phyloP scores from a whole-genome alignment of 2,113 vertebrate species.

The Pangasianodon gigas region DNA sequence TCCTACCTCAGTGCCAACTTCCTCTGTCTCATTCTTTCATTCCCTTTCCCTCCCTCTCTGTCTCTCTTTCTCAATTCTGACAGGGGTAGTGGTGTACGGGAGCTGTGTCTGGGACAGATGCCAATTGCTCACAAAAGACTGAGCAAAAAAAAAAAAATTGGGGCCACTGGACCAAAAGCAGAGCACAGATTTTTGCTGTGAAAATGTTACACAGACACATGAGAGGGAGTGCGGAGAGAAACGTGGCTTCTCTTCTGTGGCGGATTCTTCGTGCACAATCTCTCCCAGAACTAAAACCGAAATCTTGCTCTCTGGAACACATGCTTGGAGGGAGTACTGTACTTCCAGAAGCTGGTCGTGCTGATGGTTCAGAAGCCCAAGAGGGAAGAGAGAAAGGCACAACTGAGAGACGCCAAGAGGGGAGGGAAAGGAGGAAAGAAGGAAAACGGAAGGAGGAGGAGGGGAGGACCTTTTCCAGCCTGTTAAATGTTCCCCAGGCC shows the following conservation, averaged over 20 bases:
- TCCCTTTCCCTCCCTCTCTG: constrained; percentile 59
- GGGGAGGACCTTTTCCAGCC: constrained; percentile 59
- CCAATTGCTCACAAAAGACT: constrained; percentile 82
- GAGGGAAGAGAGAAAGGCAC: constrained; percentile 64
- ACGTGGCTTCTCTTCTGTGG: constrained; percentile 14
- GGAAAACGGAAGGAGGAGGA: constrained; percentile 46
- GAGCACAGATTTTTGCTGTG: constrained; percentile 5
- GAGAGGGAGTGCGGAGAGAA: constrained; percentile 3
- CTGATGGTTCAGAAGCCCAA: constrained; percentile 30
- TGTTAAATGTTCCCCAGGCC: constrained; percentile 78
- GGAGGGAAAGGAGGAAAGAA: constrained; percentile 51
- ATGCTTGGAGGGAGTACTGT: constrained; percentile 30
- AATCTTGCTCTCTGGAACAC: constrained; percentile 15
- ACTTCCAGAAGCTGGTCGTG: constrained; percentile 22
- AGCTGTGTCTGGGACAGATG: constrained; percentile 82
- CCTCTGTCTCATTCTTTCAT: constrained; percentile 54
- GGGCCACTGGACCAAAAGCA: constrained; percentile 12
- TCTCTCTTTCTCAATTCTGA: constrained; percentile 51
- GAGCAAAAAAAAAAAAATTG: constrained; percentile 55
- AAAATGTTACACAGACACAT: constrained; percentile 37
- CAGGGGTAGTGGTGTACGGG: constrained; percentile 71
- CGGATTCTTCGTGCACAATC: not conserved
- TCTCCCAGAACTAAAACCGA: not conserved
- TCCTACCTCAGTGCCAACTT: constrained; percentile 52
- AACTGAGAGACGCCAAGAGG: constrained; percentile 45